Evolutionary conservation across 1,140 invertebrate species (phyloP).

Genomic region (Leptinotarsa texana): DNA sequence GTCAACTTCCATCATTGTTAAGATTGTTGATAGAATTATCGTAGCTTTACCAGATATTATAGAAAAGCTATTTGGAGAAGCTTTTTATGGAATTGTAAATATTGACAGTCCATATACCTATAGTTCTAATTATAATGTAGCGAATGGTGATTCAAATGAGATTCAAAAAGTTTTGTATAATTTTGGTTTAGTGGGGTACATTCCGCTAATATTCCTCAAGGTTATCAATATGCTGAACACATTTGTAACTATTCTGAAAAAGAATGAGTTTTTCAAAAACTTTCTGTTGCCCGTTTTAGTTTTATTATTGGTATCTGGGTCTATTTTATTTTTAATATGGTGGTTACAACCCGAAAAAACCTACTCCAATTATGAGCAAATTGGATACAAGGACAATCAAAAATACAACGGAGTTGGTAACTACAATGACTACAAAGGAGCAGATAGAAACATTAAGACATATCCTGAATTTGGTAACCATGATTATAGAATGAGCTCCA

Average conservation of each 20-base stretch:
- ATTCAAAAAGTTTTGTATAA: not conserved
- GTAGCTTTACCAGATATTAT: not conserved
- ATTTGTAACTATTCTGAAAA: not conserved
- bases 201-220: not conserved
- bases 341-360: not conserved
- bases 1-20: not conserved
- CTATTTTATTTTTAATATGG: not conserved
- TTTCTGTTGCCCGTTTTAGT: not conserved
- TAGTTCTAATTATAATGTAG: not conserved
- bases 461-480: not conserved
- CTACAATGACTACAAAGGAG: constrained; percentile 1
- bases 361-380: not conserved
- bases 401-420: not conserved
- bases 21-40: not conserved
- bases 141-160: not conserved
- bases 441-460: not conserved
- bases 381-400: not conserved
- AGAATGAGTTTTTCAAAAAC: constrained; percentile 3
- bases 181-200: not conserved
- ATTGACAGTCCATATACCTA: not conserved
- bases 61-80: not conserved
- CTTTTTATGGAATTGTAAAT: not conserved
- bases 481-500: not conserved
- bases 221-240: not conserved
- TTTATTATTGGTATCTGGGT: not conserved